Conservation (phyloP, 64 coral and sea anemone genomes). For the Cladopsammia gracilis region DNA sequence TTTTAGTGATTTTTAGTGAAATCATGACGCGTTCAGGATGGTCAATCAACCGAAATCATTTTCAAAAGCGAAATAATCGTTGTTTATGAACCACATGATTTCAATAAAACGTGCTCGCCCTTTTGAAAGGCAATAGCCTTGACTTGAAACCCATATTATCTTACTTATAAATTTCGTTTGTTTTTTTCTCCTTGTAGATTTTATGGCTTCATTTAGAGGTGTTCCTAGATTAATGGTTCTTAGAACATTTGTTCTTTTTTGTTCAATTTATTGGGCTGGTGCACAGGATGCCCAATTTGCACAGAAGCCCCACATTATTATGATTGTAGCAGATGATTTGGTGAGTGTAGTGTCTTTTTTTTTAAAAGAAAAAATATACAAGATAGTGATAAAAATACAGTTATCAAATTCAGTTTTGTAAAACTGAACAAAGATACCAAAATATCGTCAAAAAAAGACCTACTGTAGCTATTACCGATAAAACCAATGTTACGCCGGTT, state of each 20-base stretch:
- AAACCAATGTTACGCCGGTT: no score
- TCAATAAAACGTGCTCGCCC: not conserved
- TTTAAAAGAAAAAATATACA: no score
- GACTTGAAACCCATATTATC: not conserved
- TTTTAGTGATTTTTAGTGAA: not conserved
- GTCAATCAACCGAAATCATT: not conserved
- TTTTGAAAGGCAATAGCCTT: not conserved
- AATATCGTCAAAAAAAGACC: no score
- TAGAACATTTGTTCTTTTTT: slow-evolving; percentile 30
- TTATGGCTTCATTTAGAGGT: not conserved
- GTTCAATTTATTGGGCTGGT: not conserved
- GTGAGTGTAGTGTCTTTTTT: slow-evolving; percentile 35
- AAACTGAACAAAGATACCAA: no score
- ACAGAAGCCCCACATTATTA: slow-evolving; percentile 89
- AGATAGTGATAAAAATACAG: no score
- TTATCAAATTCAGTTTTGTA: no score
- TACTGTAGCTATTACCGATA: no score
- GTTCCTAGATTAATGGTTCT: not conserved
- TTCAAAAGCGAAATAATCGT: not conserved
- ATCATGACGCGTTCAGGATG: not conserved
- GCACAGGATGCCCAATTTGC: slow-evolving; percentile 16
- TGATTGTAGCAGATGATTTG: slow-evolving; percentile 94
- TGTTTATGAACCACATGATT: slow-evolving; percentile 18
- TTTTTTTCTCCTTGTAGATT: not conserved
- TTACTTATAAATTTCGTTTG: not conserved